Conservation (phyloP, 2,113 vertebrate species). For the Bubo blakistoni region DNA sequence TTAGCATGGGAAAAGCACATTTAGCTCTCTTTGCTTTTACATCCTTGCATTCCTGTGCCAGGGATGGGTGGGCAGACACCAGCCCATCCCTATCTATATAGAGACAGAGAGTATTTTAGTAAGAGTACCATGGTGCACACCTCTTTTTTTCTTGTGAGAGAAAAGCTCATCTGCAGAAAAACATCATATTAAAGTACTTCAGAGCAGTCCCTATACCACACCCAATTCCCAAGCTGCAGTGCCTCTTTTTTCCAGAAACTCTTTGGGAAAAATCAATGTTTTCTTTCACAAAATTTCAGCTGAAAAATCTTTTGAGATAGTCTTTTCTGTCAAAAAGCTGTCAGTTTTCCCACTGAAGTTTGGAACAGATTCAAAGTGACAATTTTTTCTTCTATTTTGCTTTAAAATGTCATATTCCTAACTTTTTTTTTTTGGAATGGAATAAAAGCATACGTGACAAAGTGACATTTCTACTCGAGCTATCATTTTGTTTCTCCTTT, state of each 20-base stretch:
- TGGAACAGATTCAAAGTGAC: conserved; percentile 27
- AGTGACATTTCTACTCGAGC: not conserved
- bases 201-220: not conserved
- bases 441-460: not conserved
- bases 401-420: conserved; percentile 24
- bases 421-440: not conserved
- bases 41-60: not conserved
- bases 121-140: not conserved
- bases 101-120: not conserved
- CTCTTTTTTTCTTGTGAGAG: not conserved
- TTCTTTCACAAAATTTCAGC: conserved; percentile 17
- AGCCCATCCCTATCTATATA: not conserved
- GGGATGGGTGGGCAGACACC: not conserved
- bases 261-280: not conserved
- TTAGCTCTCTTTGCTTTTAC: not conserved
- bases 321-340: conserved; percentile 37
- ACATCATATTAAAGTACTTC: not conserved
- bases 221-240: not conserved
- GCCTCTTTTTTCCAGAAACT: not conserved
- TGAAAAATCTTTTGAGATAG: conserved; percentile 11
- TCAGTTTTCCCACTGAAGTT: conserved; percentile 35
- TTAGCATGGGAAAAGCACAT: not conserved
- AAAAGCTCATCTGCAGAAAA: not conserved
- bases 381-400: conserved; percentile 20
- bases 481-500: conserved; percentile 7